Percentiles rank a stretch among this genome's conserved stretches.
These are phyloP conservation scores for Macaria notata DNA, from an alignment of 2,888 invertebrate genomes.

Conservation along the genomic window DNA sequence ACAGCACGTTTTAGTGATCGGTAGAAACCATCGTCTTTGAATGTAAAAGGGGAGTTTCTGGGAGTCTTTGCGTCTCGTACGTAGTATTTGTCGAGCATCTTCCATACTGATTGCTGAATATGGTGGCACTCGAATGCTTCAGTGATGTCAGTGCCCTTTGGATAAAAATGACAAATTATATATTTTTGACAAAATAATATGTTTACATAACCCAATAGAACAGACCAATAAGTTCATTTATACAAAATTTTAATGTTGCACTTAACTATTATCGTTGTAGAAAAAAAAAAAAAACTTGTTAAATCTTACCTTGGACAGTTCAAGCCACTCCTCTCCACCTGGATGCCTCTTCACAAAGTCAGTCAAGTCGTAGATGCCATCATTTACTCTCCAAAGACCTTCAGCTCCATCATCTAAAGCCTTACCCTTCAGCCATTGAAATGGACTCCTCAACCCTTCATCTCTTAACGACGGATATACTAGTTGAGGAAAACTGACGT, in stretches of 20 bases:
- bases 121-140: conserved; percentile 91
- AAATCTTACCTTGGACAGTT: conserved; percentile 82
- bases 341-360: conserved; percentile 91
- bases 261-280: too few species aligned
- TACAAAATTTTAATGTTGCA: too few species aligned
- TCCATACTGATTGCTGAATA: conserved; percentile 80
- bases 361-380: conserved; percentile 92
- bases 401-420: conserved; percentile 87
- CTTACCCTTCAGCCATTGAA: conserved; percentile 85
- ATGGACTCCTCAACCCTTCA: conserved; percentile 49
- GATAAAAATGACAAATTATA: neutral
- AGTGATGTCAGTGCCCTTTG: conserved; percentile 89
- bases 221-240: too few species aligned
- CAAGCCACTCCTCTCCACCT: conserved; percentile 90
- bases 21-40: conserved; percentile 89
- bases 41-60: conserved; percentile 87
- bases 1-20: conserved; percentile 84
- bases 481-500: conserved; percentile 74
- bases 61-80: conserved; percentile 83
- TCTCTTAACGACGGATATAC: conserved; percentile 76
- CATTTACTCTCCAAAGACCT: conserved; percentile 88
- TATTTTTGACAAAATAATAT: too few species aligned
- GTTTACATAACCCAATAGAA: too few species aligned
- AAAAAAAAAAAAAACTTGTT: neutral
- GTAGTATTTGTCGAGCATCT: conserved; percentile 55